phyloP scores from a whole-genome alignment of 2,888 invertebrate genomes.

The Pycnomerus fuliginosus region DNA sequence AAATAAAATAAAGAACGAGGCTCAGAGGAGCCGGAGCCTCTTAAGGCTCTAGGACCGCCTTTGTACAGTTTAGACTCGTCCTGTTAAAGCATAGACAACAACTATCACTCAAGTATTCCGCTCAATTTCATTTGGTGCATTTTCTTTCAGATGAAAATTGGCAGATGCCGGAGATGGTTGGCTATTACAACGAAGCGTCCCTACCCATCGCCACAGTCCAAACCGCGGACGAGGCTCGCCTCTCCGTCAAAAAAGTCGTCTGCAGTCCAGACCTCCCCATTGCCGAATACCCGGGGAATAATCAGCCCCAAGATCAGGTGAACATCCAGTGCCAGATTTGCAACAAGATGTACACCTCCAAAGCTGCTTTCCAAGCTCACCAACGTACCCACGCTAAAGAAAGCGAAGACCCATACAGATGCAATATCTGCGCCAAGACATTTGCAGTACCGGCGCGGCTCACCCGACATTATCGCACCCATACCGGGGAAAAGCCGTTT shows the following conservation, averaged over 20 bases:
- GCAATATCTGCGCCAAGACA: constrained; percentile 87
- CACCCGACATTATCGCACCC: constrained; percentile 82
- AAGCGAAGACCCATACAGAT: constrained; percentile 73
- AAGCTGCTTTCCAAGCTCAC: constrained; percentile 46
- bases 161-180: constrained; percentile 57
- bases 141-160: constrained; percentile 54
- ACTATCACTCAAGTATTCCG: too few relatives aligned
- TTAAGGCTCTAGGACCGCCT: too few relatives aligned
- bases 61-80: too few relatives aligned
- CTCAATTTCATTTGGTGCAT: too few relatives aligned
- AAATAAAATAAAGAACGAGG: too few relatives aligned
- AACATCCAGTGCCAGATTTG: constrained; percentile 51
- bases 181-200: constrained; percentile 53
- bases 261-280: constrained; percentile 62
- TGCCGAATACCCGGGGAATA: constrained; percentile 43
- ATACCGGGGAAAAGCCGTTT: constrained; percentile 89
- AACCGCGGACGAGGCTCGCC: constrained; percentile 41
- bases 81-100: too few relatives aligned
- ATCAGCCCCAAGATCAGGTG: constrained; percentile 22
- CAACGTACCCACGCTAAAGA: constrained; percentile 48
- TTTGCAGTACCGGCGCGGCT: constrained; percentile 88
- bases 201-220: constrained; percentile 49
- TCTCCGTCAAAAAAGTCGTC: constrained; percentile 56
- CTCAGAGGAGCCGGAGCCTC: too few relatives aligned
- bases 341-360: constrained; percentile 49